These are phyloP conservation scores for Trissolcus basalis DNA, from an alignment of 1,140 invertebrate genomes.

Conservation along the genomic window DNA sequence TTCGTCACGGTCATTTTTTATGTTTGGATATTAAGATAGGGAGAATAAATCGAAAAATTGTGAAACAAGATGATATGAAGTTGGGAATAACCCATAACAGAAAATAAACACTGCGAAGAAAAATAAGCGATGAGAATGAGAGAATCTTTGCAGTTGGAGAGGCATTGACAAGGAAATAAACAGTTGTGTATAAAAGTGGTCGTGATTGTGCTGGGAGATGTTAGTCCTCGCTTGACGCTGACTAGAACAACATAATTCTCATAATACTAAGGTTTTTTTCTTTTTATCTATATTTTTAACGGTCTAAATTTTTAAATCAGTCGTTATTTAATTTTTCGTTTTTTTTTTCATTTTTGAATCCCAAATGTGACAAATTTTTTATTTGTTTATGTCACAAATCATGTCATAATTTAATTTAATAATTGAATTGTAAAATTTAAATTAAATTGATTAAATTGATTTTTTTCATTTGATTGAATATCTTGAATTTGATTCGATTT, in stretches of 20 bases:
- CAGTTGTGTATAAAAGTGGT: slow-evolving; percentile 43
- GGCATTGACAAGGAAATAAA: slow-evolving; percentile 47
- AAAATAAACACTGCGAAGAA: slow-evolving; percentile 33
- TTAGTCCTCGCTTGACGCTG: slow-evolving; percentile 27
- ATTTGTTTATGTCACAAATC: no score
- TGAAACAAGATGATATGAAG: slow-evolving; percentile 16
- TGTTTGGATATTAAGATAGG: slow-evolving; percentile 37
- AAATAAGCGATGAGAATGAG: slow-evolving; percentile 15
- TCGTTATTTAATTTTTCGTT: no score
- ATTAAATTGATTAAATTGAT: no score
- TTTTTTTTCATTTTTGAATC: no score
- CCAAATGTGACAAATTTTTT: no score
- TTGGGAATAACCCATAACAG: slow-evolving; percentile 37
- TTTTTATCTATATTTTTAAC: background rate
- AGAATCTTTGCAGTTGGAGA: slow-evolving; percentile 11
- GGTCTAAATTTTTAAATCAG: no score
- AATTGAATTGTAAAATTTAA: no score
- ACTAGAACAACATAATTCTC: slow-evolving; percentile 4
- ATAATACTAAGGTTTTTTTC: background rate
- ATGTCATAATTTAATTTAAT: no score
- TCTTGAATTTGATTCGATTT: no score
- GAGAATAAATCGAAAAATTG: slow-evolving; percentile 36
- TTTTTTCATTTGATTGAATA: no score
- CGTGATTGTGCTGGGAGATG: slow-evolving; percentile 3
- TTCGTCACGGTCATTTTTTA: slow-evolving; percentile 30